phyloP scores from a whole-genome alignment of 2,113 vertebrate genomes.

The Machaerirhynchus nigripectus region DNA sequence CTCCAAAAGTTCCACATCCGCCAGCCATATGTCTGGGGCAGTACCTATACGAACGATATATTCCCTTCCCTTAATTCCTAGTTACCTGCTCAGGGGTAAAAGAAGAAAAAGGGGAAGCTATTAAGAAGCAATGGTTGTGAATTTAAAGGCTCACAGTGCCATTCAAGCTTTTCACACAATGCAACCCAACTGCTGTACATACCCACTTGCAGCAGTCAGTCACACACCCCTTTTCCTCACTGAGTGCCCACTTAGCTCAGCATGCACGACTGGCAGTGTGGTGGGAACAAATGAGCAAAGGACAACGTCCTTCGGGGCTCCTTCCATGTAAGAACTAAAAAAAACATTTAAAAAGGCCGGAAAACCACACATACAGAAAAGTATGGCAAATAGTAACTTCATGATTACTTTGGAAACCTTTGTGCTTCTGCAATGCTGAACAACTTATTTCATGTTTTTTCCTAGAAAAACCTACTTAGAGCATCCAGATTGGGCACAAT shows the following conservation, averaged over 20 bases:
- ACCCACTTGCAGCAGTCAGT: neutral
- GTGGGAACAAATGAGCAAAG: neutral
- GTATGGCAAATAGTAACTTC: neutral
- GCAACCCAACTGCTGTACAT: neutral
- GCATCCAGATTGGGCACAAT: neutral
- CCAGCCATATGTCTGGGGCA: rapidly evolving
- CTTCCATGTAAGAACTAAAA: neutral
- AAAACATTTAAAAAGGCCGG: neutral
- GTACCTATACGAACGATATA: neutral
- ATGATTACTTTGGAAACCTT: neutral
- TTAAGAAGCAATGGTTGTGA: neutral
- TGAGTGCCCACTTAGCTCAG: neutral
- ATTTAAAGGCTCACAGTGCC: neutral
- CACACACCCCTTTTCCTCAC: neutral
- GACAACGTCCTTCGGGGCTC: rapidly evolving
- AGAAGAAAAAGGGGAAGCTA: neutral
- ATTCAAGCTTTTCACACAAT: neutral
- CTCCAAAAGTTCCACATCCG: neutral
- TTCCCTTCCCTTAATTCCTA: neutral
- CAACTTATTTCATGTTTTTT: neutral
- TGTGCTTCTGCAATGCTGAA: neutral
- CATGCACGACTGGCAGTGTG: rapidly evolving
- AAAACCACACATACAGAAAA: neutral
- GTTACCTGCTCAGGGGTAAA: neutral
- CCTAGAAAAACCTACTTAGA: neutral